Conservation (phyloP, 2,888 invertebrate genomes). For the Orthosia cruda region DNA sequence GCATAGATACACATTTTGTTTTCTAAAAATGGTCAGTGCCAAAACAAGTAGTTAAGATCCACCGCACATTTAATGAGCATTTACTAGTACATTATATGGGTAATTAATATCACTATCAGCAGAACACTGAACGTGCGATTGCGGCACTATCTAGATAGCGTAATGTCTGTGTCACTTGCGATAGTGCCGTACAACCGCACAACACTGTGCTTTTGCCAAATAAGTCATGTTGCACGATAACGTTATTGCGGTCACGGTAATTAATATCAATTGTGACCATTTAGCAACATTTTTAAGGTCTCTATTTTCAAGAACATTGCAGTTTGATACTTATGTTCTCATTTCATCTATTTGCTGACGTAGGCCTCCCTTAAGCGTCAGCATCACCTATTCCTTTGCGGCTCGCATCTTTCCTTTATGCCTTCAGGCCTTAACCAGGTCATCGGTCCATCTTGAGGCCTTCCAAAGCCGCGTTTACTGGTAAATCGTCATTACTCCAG, state of each 20-base stretch:
- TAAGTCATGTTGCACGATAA: constrained; percentile 16
- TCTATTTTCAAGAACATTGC: not conserved
- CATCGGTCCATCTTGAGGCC: too few species aligned
- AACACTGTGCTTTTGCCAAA: not conserved
- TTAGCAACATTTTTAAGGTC: not conserved
- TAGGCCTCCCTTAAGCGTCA: too few species aligned
- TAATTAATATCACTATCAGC: constrained; percentile 22
- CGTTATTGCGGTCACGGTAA: not conserved
- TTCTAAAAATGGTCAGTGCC: not conserved
- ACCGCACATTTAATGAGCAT: not conserved
- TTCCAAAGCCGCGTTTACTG: too few species aligned
- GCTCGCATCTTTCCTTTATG: too few species aligned
- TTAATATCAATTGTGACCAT: constrained; percentile 1
- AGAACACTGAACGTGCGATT: constrained; percentile 4
- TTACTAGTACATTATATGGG: not conserved
- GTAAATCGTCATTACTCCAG: too few species aligned
- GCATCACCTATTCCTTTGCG: too few species aligned
- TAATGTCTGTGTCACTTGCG: constrained; percentile 36
- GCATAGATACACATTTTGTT: too few species aligned
- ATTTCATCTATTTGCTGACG: too few species aligned
- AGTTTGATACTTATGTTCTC: too few species aligned
- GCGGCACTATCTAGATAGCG: constrained; percentile 41
- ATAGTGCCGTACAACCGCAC: constrained; percentile 4
- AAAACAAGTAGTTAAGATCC: not conserved
- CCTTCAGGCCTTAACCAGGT: too few species aligned